Conservation (phyloP, 2,113 vertebrate species). For the Thamnaconus septentrionalis region DNA sequence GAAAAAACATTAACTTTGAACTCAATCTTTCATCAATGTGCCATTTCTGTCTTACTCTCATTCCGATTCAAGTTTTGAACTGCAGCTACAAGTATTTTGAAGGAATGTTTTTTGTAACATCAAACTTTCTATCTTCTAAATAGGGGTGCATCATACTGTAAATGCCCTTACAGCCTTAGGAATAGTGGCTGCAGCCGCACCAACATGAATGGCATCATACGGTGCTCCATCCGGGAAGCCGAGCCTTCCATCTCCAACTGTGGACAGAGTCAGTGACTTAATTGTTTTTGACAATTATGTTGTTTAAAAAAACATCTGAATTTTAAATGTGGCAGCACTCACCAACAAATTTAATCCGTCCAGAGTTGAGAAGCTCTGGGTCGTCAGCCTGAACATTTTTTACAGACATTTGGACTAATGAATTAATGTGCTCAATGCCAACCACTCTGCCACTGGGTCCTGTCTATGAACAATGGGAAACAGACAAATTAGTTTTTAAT, state of each 20-base stretch:
- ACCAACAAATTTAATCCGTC: conserved; percentile 82
- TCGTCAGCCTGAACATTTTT: conserved; percentile 83
- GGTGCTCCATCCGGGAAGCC: conserved; percentile 84
- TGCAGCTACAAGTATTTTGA: too few relatives aligned
- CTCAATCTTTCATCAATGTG: neutral
- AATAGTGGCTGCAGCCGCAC: conserved; percentile 82
- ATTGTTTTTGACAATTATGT: neutral
- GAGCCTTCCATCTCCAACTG: conserved; percentile 86
- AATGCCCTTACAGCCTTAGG: conserved; percentile 80
- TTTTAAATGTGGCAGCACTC: conserved; percentile 49
- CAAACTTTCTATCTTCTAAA: neutral
- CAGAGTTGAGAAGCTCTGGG: conserved; percentile 79
- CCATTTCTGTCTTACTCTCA: too few relatives aligned
- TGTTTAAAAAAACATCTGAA: neutral
- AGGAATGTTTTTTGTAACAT: neutral
- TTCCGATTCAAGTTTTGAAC: neutral
- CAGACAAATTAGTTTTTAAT: neutral
- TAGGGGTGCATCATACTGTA: neutral
- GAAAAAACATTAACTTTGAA: too few relatives aligned
- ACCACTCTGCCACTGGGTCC: conserved; percentile 84
- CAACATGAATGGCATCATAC: conserved; percentile 90
- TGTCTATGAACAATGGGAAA: conserved; percentile 63
- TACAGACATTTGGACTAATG: conserved; percentile 81
- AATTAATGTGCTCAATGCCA: conserved; percentile 87
- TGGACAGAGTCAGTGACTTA: conserved; percentile 8